These are phyloP conservation scores for Sepiola atlantica DNA, from an alignment of 2,888 invertebrate species.

Conservation along the genomic window DNA sequence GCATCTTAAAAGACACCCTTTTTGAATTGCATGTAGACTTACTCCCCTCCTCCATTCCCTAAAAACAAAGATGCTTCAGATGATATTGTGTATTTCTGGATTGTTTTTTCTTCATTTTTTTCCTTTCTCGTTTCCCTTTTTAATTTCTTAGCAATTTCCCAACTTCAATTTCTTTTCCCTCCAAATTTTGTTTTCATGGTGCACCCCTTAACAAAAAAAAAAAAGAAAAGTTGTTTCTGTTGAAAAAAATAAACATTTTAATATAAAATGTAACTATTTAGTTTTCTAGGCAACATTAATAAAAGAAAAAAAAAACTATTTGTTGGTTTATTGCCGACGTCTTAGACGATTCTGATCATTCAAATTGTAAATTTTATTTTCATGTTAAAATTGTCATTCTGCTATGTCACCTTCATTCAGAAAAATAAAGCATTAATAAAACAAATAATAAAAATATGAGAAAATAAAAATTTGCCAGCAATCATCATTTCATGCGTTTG, in stretches of 20 bases:
- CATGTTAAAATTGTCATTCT: conserved; percentile 46
- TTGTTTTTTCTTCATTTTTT: background rate
- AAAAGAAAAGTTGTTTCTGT: conserved; percentile 4
- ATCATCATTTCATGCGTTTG: background rate
- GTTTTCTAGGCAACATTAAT: conserved; percentile 41
- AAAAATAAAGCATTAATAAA: conserved; percentile 33
- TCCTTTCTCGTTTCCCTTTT: background rate
- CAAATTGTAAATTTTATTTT: conserved; percentile 45
- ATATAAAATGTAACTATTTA: conserved; percentile 38
- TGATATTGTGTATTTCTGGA: background rate
- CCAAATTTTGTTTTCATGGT: conserved; percentile 8
- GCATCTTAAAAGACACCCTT: background rate
- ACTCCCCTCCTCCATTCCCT: background rate
- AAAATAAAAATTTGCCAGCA: conserved; percentile 38
- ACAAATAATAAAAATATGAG: background rate
- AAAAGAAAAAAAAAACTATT: conserved; percentile 25
- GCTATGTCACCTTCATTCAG: conserved; percentile 45
- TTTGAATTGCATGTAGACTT: background rate
- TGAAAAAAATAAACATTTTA: background rate
- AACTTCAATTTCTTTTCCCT: background rate
- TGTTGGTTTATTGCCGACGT: background rate
- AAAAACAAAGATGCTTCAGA: background rate
- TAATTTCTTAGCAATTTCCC: background rate
- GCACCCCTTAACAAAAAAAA: background rate
- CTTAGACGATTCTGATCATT: conserved; percentile 36